Conservation (phyloP, 2,113 vertebrate species). For the Beaufortia kweichowensis region DNA sequence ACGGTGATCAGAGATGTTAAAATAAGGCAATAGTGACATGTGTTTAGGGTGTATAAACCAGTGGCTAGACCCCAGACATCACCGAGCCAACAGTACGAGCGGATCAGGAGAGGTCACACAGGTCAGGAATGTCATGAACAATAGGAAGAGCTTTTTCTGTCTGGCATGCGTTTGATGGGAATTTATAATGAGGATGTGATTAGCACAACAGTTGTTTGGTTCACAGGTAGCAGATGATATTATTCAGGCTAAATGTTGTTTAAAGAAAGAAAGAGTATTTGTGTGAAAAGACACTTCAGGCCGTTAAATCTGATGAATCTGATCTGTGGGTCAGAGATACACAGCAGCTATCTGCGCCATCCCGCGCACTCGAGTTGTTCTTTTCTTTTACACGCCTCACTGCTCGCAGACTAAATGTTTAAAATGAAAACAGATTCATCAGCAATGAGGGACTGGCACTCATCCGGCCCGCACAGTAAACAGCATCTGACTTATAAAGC, state of each 20-base stretch:
- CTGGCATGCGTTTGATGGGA: constrained; percentile 24
- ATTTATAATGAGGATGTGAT: constrained; percentile 43
- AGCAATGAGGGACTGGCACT: constrained; percentile 29
- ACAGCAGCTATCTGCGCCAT: constrained; percentile 9
- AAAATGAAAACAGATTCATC: constrained; percentile 47
- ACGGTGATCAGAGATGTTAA: background rate
- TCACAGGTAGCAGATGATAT: constrained; percentile 22
- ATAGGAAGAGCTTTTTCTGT: constrained; percentile 54
- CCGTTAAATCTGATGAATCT: background rate
- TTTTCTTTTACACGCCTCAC: constrained; percentile 45
- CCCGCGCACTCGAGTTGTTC: constrained; percentile 25
- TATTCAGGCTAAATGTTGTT: background rate
- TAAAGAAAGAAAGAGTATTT: background rate
- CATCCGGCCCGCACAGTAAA: background rate
- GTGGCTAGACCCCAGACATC: constrained; percentile 32
- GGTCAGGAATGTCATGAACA: constrained; percentile 56
- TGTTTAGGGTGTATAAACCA: constrained; percentile 19
- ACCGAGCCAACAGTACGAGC: background rate
- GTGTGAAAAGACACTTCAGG: background rate
- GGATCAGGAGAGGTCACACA: constrained; percentile 30
- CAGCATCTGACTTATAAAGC: constrained; percentile 4
- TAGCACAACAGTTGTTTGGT: constrained; percentile 40
- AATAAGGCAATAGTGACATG: constrained; percentile 5
- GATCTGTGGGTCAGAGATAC: background rate
- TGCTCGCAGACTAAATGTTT: constrained; percentile 43